These are phyloP conservation scores for Hydra vulgaris DNA, from an alignment of 30 jellyfish, hydroid and myxozoan genomes.

Conservation along the genomic window DNA sequence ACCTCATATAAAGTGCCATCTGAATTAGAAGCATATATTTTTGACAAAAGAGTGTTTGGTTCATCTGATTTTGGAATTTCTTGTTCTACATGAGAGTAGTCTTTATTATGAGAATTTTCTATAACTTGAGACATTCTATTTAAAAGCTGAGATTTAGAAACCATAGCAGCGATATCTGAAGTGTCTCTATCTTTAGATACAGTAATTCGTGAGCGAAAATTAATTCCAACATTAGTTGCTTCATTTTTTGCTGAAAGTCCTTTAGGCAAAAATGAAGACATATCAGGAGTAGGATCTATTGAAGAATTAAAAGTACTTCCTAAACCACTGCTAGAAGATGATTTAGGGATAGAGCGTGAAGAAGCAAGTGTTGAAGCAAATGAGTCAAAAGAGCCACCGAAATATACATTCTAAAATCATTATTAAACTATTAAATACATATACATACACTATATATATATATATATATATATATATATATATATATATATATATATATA, in stretches of 20 bases:
- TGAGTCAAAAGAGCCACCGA: constrained; percentile 72
- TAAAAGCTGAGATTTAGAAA: constrained; percentile 60
- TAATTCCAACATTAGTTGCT: constrained; percentile 28
- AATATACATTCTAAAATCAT: constrained; percentile 55
- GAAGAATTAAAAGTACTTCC: constrained; percentile 56
- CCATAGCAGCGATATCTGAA: constrained; percentile 90
- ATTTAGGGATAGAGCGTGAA: constrained; percentile 17
- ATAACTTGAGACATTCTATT: constrained; percentile 11
- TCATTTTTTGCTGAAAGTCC: constrained; percentile 17
- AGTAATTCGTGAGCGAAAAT: constrained; percentile 19
- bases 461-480: too few species aligned
- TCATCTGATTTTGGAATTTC: constrained; percentile 47
- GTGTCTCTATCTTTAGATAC: constrained; percentile 39
- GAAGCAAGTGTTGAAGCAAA: constrained; percentile 56
- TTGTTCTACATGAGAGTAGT: constrained; percentile 15
- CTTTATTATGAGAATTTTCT: constrained; percentile 24
- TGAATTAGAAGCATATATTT: constrained; percentile 42
- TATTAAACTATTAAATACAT: not conserved
- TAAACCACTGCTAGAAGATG: constrained; percentile 78
- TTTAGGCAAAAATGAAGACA: constrained; percentile 60
- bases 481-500: not conserved
- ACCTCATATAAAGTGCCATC: constrained; percentile 80
- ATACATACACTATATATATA: too few species aligned
- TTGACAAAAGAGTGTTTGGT: constrained; percentile 40
- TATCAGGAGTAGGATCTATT: constrained; percentile 70